These are phyloP conservation scores for Carabus problematicus DNA, from an alignment of 2,888 invertebrate genomes.

Conservation along the genomic window DNA sequence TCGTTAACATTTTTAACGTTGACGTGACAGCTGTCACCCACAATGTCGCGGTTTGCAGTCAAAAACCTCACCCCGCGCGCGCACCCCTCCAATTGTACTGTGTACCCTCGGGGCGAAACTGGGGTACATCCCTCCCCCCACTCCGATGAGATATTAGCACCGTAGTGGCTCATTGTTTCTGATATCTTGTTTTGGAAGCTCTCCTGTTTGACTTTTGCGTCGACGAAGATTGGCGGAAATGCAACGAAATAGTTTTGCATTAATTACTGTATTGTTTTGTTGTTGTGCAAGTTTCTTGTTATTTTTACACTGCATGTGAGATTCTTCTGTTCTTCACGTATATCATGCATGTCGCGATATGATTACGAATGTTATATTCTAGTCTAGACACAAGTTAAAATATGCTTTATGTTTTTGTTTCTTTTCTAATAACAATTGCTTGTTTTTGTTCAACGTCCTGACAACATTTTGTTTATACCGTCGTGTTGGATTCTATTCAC, in stretches of 20 bases:
- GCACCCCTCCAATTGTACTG: background rate
- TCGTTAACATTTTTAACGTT: constrained; percentile 57
- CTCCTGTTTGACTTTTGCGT: background rate
- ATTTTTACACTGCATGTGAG: background rate
- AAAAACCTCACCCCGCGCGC: constrained; percentile 55
- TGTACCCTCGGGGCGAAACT: background rate
- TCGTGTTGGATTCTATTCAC: no score
- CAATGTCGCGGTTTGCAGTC: constrained; percentile 60
- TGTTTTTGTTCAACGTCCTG: no score
- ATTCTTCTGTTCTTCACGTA: background rate
- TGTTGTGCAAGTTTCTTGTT: background rate
- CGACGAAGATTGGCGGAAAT: background rate
- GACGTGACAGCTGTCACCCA: constrained; percentile 60
- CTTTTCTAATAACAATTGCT: background rate
- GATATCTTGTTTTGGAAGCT: constrained; percentile 37
- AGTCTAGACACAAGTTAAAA: background rate
- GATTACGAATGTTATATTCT: constrained; percentile 1
- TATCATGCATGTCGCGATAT: background rate
- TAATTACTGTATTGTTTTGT: constrained; percentile 6
- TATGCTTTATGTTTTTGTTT: background rate
- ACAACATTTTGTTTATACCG: no score
- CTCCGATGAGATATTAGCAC: constrained; percentile 28
- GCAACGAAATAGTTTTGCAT: constrained; percentile 4
- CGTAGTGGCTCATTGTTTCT: constrained; percentile 35
- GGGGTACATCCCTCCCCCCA: constrained; percentile 4